A percentile compares a stretch with the other conserved stretches of the same genome.
phyloP scores from a whole-genome alignment of 2,113 vertebrate species.

The Atlantisia rogersi region DNA sequence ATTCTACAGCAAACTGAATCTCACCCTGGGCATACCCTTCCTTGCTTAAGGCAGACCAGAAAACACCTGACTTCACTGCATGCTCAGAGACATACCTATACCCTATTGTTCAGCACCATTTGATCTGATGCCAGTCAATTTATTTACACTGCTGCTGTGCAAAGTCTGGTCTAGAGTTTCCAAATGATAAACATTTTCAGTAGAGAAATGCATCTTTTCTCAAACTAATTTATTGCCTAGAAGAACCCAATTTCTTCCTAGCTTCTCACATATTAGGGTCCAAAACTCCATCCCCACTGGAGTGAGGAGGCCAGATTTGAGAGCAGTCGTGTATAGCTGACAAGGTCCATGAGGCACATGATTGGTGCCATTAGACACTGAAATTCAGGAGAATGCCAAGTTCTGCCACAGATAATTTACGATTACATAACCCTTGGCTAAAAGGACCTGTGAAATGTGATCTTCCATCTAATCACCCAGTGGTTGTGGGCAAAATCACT shows the following conservation, averaged over 20 bases:
- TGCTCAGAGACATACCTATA: neutral
- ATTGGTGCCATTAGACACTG: neutral
- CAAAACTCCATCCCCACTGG: neutral
- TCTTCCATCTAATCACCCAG: neutral
- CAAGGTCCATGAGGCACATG: neutral
- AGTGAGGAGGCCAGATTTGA: neutral
- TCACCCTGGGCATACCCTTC: neutral
- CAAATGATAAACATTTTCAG: neutral
- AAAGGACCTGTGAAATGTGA: neutral
- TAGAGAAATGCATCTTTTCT: neutral
- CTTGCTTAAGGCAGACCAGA: neutral
- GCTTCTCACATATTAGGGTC: neutral
- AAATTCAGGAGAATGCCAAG: conserved; percentile 22
- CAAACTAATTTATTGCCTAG: conserved; percentile 8
- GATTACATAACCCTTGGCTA: conserved; percentile 23
- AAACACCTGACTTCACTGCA: neutral
- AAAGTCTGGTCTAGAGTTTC: neutral
- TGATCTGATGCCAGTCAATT: neutral
- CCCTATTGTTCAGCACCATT: neutral
- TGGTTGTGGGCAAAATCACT: neutral
- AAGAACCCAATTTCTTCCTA: conserved; percentile 2
- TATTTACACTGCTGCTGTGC: neutral
- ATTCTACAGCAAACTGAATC: conserved; percentile 7
- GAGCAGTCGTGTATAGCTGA: conserved; percentile 27
- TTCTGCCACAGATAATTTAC: neutral